Percentiles rank a stretch among this genome's conserved stretches.
Conservation (phyloP, 2,888 invertebrate species). For the Charanyca ferruginea region DNA sequence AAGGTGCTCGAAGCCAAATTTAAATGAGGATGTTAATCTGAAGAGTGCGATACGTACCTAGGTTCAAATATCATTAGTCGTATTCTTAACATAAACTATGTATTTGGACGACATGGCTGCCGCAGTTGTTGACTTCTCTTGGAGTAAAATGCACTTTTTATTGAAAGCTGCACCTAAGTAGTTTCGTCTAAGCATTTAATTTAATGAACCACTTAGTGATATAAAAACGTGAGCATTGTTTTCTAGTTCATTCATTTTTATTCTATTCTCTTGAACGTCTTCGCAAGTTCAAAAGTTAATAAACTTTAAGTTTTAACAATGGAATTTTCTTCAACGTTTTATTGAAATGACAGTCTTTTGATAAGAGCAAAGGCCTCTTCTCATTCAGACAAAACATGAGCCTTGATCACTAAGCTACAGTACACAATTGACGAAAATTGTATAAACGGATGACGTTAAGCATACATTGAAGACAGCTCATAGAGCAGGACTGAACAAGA, state of each 20-base stretch:
- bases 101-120: neutral
- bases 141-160: neutral
- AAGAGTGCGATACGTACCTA: neutral
- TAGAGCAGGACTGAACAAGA: too few relatives aligned
- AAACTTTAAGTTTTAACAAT: slow-evolving; percentile 28
- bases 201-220: slow-evolving; percentile 11
- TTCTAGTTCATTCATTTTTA: slow-evolving; percentile 37
- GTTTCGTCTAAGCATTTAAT: neutral
- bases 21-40: too few relatives aligned
- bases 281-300: slow-evolving; percentile 35
- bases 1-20: neutral
- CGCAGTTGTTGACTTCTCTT: neutral
- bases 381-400: too few relatives aligned
- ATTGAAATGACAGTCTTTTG: too few relatives aligned
- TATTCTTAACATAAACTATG: neutral
- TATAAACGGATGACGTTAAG: too few relatives aligned
- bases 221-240: slow-evolving; percentile 44
- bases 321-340: slow-evolving; percentile 1
- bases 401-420: too few relatives aligned
- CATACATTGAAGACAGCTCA: too few relatives aligned
- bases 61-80: neutral
- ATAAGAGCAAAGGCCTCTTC: neutral
- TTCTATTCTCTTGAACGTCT: slow-evolving; percentile 13
- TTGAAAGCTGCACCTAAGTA: slow-evolving; percentile 7
- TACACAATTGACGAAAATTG: too few relatives aligned